Evolutionary conservation across 2,797 vertebrate genomes (phyloP), one percentile per base, ranked within the genome.

Genomic region (Hydrocynus forskahlii): DNA sequence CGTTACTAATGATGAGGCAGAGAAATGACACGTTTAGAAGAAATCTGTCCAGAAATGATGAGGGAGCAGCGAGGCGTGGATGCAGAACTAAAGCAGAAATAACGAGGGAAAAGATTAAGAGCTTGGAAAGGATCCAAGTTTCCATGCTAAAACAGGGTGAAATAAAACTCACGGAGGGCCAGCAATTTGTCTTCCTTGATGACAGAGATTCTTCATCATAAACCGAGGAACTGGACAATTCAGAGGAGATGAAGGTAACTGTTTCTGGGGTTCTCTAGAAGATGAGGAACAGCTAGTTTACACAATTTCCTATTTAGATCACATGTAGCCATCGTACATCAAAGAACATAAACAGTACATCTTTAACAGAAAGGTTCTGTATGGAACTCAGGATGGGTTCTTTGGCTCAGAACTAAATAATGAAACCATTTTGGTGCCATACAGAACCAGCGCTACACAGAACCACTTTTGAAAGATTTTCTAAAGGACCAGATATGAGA

Each of bases 71-170:
- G 40, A 68, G 40, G 40, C 40, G n/a, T n/a, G 35, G 64, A 43
- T 16, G 40, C 40, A n/a, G 40, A 68, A 68, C 66, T n/a, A 48
- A 68, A 43, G 40, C 66, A 13, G 16, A n/a, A 45, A 68, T 43
- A 40, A 68, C 19, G n/a, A 68, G 19, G 66, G 19, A 48, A 45
- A 40, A 68, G 66, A 68, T 21, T n/a, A 68, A 68, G 19, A 68
- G 40, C 40, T 48, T 68, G 66, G 66, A 21, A 40, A 68, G 48
- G 66, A 5, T 68, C 66, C 40, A 19, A 68, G 40, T 68, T 68
- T 68, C 66, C 66, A 19, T 45, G n/a, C 40, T 9, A 68, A 68
- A 68, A 38, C 66, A n/a, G 43, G 66, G 16, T 4, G n/a, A 68
- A 48, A n/a, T 10, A 23, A 68, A 12, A 1, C 66, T 67, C 19